Conservation (phyloP, 35 echinoderm and acorn worm genomes). For the Ptychodera flava region DNA sequence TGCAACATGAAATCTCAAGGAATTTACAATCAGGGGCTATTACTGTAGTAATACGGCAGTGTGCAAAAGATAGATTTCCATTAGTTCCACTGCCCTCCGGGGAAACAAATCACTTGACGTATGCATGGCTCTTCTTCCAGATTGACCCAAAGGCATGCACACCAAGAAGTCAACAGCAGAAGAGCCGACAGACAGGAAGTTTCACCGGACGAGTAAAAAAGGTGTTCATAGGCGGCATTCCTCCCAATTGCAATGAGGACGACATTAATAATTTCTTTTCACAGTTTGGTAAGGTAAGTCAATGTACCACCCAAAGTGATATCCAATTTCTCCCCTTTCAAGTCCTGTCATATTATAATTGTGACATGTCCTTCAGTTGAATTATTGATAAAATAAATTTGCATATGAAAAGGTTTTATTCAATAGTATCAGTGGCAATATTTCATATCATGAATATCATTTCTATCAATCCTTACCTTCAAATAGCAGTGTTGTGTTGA, state of each 20-base stretch:
- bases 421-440: too few relatives aligned
- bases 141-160: constrained; percentile 41
- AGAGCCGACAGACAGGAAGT: not conserved
- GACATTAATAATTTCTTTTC: constrained; percentile 28
- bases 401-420: too few relatives aligned
- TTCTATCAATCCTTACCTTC: too few relatives aligned
- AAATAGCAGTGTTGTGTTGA: too few relatives aligned
- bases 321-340: too few relatives aligned
- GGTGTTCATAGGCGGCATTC: constrained; percentile 58
- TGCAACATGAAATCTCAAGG: not conserved
- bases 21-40: not conserved
- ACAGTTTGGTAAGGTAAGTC: constrained; percentile 38
- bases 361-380: too few relatives aligned
- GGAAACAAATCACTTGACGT: not conserved
- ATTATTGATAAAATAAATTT: too few relatives aligned
- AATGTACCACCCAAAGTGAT: not conserved
- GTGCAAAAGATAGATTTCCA: not conserved
- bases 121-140: constrained; percentile 5
- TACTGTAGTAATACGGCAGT: not conserved
- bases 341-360: too few relatives aligned
- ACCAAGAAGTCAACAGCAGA: constrained; percentile 17
- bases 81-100: not conserved
- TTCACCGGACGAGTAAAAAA: constrained; percentile 24
- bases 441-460: too few relatives aligned
- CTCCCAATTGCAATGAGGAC: constrained; percentile 22